Percentiles rank a stretch among this genome's conserved stretches.
phyloP scores from a whole-genome alignment of 37 sponge, comb jelly and placozoan genomes.

The Hexactinellida sp. region DNA sequence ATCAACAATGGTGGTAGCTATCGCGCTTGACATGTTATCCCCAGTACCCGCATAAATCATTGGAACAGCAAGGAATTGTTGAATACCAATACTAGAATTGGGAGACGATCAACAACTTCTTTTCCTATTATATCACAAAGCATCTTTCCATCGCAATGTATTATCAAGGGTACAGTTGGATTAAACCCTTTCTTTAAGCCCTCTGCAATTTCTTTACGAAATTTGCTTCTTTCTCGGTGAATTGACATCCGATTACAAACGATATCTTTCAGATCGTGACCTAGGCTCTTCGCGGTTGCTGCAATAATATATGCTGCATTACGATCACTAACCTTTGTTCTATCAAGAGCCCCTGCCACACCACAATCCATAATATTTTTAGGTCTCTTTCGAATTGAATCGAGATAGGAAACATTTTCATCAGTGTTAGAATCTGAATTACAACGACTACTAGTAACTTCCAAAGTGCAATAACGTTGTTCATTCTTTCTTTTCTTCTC shows the following conservation, averaged over 20 bases:
- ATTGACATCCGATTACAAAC: conserved; percentile 6
- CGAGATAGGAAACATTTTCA: not conserved
- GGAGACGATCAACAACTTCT: not conserved
- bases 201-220: not conserved
- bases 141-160: not conserved
- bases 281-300: conserved; percentile 2
- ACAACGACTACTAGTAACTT: not conserved
- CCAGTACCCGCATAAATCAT: not conserved
- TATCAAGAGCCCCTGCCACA: not conserved
- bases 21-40: not conserved
- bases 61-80: too few species aligned
- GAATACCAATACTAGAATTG: not conserved
- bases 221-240: not conserved
- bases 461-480: not conserved
- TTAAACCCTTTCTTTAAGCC: not conserved
- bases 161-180: not conserved
- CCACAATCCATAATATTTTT: conserved; percentile 11
- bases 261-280: not conserved
- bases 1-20: not conserved
- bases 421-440: not conserved
- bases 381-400: not conserved
- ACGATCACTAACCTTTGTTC: conserved; percentile 5
- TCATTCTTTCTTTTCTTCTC: not conserved
- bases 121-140: not conserved
- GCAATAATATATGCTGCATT: conserved; percentile 6